Evolutionary conservation across 2,888 invertebrate genomes (phyloP).

Genomic region (Bombylius discolor): DNA sequence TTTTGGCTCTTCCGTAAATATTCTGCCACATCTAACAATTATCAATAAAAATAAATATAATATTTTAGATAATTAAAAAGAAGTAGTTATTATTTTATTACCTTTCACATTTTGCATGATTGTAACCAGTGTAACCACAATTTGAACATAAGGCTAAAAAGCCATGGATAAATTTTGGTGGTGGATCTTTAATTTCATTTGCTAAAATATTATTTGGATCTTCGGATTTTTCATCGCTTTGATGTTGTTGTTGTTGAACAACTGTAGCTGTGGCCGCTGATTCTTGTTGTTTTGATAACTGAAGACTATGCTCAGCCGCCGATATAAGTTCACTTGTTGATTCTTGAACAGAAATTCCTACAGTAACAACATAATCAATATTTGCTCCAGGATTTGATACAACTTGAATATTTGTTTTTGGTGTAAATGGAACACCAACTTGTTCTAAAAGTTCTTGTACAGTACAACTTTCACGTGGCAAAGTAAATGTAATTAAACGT

Average conservation of each 20-base stretch:
- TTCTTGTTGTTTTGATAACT: constrained; percentile 28
- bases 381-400: constrained; percentile 59
- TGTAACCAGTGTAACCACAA: constrained; percentile 67
- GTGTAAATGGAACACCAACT: constrained; percentile 54
- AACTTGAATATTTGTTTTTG: constrained; percentile 59
- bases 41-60: not conserved
- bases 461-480: constrained; percentile 70
- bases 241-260: constrained; percentile 8
- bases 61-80: not conserved
- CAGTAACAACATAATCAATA: constrained; percentile 68
- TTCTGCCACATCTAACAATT: constrained; percentile 46
- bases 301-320: constrained; percentile 33
- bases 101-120: constrained; percentile 68
- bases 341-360: constrained; percentile 40
- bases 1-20: constrained; percentile 61
- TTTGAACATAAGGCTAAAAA: constrained; percentile 64
- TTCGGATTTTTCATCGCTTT: not conserved
- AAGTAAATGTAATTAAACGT: constrained; percentile 66
- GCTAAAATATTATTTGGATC: not conserved
- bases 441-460: constrained; percentile 71
- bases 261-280: constrained; percentile 4
- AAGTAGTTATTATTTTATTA: constrained; percentile 15
- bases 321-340: constrained; percentile 34
- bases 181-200: constrained; percentile 38
- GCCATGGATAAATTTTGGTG: constrained; percentile 53